These are phyloP conservation scores for Sitta europaea DNA, from an alignment of 2,113 vertebrate genomes.

Conservation along the genomic window DNA sequence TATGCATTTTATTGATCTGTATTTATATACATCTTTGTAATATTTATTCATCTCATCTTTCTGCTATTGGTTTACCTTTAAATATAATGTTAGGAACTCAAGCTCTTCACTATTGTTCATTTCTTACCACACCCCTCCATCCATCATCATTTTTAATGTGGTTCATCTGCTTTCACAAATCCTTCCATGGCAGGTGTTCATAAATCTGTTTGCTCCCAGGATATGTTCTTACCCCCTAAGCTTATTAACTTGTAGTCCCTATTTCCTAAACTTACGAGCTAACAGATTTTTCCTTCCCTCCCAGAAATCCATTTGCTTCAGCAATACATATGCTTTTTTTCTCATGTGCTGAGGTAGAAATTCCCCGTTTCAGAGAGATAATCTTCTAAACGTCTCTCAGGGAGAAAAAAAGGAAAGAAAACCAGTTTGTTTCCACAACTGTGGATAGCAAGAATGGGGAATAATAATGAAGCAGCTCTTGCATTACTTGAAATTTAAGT, in stretches of 20 bases:
- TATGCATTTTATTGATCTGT: not conserved
- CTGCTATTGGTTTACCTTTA: not conserved
- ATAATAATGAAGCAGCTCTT: not conserved
- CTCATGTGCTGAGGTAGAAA: not conserved
- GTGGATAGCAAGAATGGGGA: not conserved
- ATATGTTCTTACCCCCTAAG: conserved; percentile 14
- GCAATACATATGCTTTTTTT: not conserved
- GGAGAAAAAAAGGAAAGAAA: not conserved
- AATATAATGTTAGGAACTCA: not conserved
- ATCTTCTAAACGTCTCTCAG: conserved; percentile 14
- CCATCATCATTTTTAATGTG: not conserved
- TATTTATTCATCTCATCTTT: not conserved
- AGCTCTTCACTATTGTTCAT: not conserved
- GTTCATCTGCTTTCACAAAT: not conserved
- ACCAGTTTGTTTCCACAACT: not conserved
- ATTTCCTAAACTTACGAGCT: not conserved
- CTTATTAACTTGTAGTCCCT: not conserved
- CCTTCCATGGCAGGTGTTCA: not conserved
- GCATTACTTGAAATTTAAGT: not conserved
- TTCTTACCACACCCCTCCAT: not conserved
- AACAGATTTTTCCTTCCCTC: conserved; percentile 29
- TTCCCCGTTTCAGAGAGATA: not conserved
- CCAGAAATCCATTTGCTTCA: conserved; percentile 19
- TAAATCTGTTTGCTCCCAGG: conserved; percentile 23
- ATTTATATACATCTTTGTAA: not conserved